A percentile compares a stretch with the other conserved stretches of the same genome.
Evolutionary conservation across 2,113 vertebrate genomes (phyloP).

Genomic region (Australoheros scitulus): DNA sequence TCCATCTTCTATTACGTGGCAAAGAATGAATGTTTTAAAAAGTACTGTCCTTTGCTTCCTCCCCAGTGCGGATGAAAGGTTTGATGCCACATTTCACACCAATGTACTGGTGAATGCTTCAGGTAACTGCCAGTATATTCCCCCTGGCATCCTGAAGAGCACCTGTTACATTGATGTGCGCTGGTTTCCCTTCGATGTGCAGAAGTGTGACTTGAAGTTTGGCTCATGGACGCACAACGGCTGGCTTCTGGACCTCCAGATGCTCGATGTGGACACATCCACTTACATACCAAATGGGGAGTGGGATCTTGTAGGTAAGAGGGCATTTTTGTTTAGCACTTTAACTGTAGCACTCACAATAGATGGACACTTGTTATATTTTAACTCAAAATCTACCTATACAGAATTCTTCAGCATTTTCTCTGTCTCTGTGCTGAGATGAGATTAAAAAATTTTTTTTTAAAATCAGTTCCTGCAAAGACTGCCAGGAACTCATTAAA

Average conservation of each 20-base stretch:
- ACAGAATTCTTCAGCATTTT: not conserved
- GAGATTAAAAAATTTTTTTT: not conserved
- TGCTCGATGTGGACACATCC: constrained; percentile 87
- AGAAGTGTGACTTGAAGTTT: constrained; percentile 89
- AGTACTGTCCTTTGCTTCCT: not conserved
- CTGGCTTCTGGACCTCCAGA: constrained; percentile 89
- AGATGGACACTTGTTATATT: not conserved
- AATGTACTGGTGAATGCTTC: constrained; percentile 89
- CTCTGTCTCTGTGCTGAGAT: not conserved
- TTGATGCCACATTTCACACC: constrained; percentile 89
- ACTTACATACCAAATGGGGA: constrained; percentile 89
- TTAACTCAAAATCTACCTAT: not conserved
- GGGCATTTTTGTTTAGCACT: not conserved
- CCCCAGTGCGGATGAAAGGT: constrained; percentile 86
- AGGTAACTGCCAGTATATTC: constrained; percentile 88
- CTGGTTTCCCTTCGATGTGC: constrained; percentile 90
- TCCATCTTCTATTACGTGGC: not conserved
- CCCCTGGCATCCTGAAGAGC: constrained; percentile 92
- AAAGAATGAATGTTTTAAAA: not conserved
- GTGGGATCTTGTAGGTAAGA: constrained; percentile 90
- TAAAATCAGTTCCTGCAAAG: not conserved
- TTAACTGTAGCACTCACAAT: no score
- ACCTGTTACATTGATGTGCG: constrained; percentile 84
- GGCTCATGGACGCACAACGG: constrained; percentile 91
- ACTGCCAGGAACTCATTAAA: not conserved